Base-by-base conservation (phyloP, 2,888 invertebrate species). In the Gymnosoma rotundatum region DNA sequence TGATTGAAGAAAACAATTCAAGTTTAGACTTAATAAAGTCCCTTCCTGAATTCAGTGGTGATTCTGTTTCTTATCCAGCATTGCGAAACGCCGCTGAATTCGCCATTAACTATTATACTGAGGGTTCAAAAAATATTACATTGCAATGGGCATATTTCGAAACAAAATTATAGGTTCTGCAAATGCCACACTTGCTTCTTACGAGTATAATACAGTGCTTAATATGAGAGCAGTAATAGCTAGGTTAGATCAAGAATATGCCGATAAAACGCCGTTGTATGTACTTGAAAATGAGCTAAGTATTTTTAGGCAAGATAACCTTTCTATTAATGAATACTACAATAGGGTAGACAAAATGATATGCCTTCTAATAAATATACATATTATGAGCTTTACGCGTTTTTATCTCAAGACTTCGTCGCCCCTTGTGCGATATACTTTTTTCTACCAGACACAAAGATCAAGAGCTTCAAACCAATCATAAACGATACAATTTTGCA, bases 311-410 rank as follows among this genome's bases (percentile, higher is more conserved):
- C 56, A 66, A 48, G 75, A 54, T 63, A 76, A 58, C 18, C 75
- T 20, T 52, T 58, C 67, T 78, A 60, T 78, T 25, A 70, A 70
- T 18, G 69, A 78, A 9, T 78, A 78, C 61, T 78, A 78, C 54
- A 78, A 78, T 52, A 67, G 25, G 70, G 63, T 78, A 52, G 78
- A 78, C 20, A 78, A 61, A 25, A 78, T 69, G 52, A 52, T 69
- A 50, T 78, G 67, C 20, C 76, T 78, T n/a, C 69, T 73, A 50
- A 66, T 73, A 58, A 80, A 80, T 80, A 80, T 61, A 61, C 67
- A 67, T 54, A 74, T 80, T 36, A 74, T 69, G 67, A 60, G 50
- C 67, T 60, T 50, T 74, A 50, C 48, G 66, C 50, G 32, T 20
- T 63, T 74, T 74, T 32, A 74, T 74, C 63, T 64, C 74, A 50